A percentile compares a stretch with the other conserved stretches of the same genome.
Evolutionary conservation across 2,113 vertebrate genomes (phyloP).

Genomic region (Corythoichthys haematopterus): DNA sequence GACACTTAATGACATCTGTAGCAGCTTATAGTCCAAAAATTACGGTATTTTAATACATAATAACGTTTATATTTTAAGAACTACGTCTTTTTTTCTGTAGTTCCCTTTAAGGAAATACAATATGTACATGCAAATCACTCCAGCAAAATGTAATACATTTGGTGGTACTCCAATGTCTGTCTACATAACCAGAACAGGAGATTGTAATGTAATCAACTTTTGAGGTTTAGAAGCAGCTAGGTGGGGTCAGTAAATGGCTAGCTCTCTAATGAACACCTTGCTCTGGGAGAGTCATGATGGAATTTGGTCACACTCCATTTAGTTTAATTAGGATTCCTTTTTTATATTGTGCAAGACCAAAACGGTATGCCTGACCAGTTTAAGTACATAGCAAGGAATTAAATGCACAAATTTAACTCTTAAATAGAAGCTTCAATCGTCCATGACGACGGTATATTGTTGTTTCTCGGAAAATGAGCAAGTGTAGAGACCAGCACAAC

Average conservation of each 20-base stretch:
- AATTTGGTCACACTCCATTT: not conserved
- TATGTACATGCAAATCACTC: not conserved
- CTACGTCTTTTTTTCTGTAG: too few relatives aligned
- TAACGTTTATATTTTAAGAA: too few relatives aligned
- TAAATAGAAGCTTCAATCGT: not conserved
- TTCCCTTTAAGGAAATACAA: not conserved
- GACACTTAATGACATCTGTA: too few relatives aligned
- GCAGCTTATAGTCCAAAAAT: too few relatives aligned
- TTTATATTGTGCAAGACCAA: not conserved
- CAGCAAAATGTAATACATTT: not conserved
- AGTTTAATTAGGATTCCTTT: not conserved
- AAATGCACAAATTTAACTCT: not conserved
- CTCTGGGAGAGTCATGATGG: not conserved
- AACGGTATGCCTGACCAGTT: not conserved
- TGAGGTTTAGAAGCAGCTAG: not conserved
- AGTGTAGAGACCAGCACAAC: not conserved
- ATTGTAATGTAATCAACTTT: not conserved
- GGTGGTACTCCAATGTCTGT: not conserved
- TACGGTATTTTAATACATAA: too few relatives aligned
- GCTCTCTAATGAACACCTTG: not conserved
- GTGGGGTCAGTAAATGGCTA: not conserved
- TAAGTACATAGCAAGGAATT: not conserved
- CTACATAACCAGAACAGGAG: not conserved
- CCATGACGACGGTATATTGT: not conserved
- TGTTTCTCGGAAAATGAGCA: not conserved